phyloP scores from a whole-genome alignment of 2,888 invertebrate species.

The Leuctra nigra region DNA sequence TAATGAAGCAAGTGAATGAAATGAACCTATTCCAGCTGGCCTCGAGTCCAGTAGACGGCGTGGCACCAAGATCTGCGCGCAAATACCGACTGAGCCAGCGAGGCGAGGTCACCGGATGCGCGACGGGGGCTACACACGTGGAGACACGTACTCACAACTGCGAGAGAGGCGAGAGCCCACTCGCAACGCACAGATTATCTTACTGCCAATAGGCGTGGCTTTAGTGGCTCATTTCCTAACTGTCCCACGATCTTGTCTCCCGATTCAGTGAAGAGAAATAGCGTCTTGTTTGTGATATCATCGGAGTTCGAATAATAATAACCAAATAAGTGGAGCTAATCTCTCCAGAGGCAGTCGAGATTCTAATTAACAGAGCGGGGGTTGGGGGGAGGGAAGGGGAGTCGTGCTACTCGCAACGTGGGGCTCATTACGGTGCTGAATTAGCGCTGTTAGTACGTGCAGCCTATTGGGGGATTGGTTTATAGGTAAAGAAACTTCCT shows the following conservation, averaged over 20 bases:
- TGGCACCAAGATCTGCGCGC: slow-evolving; percentile 1
- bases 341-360: no score
- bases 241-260: slow-evolving; percentile 2
- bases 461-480: no score
- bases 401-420: no score
- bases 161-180: not conserved
- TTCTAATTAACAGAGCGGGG: no score
- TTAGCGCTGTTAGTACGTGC: no score
- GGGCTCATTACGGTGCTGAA: no score
- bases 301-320: no score
- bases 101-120: slow-evolving; percentile 16
- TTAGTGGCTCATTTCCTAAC: slow-evolving; percentile 3
- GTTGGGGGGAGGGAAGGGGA: no score
- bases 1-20: slow-evolving; percentile 17
- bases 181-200: not conserved
- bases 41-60: slow-evolving; percentile 1
- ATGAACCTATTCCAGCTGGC: slow-evolving; percentile 4
- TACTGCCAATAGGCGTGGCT: slow-evolving; percentile 8
- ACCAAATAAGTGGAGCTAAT: no score
- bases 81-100: not conserved
- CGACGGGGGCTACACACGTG: not conserved
- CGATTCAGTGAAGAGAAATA: no score
- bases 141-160: not conserved
- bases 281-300: no score
- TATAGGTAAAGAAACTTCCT: no score